phyloP scores from a whole-genome alignment of 2,888 invertebrate genomes.

The Thecophora atra region DNA sequence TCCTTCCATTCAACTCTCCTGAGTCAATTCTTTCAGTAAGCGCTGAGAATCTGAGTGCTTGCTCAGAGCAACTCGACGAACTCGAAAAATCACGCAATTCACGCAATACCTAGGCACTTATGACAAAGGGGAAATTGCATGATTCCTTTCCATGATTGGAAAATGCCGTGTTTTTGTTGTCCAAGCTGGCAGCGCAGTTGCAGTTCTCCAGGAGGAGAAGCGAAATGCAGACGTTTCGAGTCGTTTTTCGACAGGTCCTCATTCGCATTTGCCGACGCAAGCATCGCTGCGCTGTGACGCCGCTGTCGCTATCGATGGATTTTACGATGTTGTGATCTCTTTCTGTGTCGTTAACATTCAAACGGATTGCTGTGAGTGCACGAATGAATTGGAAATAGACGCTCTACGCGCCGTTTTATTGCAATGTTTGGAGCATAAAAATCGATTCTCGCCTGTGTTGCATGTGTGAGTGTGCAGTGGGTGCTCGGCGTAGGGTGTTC shows the following conservation, averaged over 20 bases:
- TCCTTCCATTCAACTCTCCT: neutral
- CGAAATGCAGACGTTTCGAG: too few species aligned
- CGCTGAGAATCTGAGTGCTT: neutral
- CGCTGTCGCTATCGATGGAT: slow-evolving; percentile 10
- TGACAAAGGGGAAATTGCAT: too few species aligned
- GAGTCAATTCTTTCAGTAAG: neutral
- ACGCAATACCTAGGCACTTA: too few species aligned
- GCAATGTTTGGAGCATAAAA: slow-evolving; percentile 23
- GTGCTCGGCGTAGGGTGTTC: neutral
- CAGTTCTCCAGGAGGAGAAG: too few species aligned
- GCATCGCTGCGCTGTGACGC: neutral
- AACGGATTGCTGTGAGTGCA: slow-evolving; percentile 38
- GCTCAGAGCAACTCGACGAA: neutral
- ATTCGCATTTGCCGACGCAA: neutral
- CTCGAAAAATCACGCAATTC: too few species aligned
- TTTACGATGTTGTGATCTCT: slow-evolving; percentile 40
- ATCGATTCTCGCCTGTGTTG: slow-evolving; percentile 27
- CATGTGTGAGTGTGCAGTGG: neutral
- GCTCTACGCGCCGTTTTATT: slow-evolving; percentile 30
- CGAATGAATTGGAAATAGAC: slow-evolving; percentile 41
- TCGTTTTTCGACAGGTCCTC: too few species aligned
- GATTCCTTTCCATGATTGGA: too few species aligned
- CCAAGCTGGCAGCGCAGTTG: too few species aligned
- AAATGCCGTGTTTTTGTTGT: too few species aligned
- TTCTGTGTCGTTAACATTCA: slow-evolving; percentile 39